Conservation (phyloP, 2,888 invertebrate species). For the Sarcophaga carnaria region DNA sequence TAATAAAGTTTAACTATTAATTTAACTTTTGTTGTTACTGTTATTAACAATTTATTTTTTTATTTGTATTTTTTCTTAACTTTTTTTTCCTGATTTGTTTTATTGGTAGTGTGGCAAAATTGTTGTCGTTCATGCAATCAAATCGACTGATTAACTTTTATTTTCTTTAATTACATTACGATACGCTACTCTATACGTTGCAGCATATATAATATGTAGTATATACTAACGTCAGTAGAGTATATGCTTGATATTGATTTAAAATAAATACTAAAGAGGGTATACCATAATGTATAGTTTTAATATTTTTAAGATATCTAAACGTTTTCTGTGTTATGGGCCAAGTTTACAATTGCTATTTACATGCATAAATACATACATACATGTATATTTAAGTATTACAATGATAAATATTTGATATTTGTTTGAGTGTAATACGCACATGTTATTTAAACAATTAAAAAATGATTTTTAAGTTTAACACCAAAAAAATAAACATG, state of each 20-base stretch:
- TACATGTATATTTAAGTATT: slow-evolving; percentile 12
- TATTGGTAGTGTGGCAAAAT: slow-evolving; percentile 64
- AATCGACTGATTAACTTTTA: slow-evolving; percentile 69
- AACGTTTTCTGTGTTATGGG: slow-evolving; percentile 29
- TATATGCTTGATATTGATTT: slow-evolving; percentile 20
- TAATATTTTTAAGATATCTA: not conserved
- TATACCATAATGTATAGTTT: slow-evolving; percentile 12
- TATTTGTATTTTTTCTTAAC: slow-evolving; percentile 20
- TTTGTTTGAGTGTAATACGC: not conserved
- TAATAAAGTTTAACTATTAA: slow-evolving; percentile 10
- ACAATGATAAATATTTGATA: slow-evolving; percentile 16
- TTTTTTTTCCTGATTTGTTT: slow-evolving; percentile 39
- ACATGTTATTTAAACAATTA: not conserved
- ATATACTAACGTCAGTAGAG: no score
- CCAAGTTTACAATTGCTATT: slow-evolving; percentile 50
- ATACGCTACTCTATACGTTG: not conserved
- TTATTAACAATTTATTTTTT: slow-evolving; percentile 13
- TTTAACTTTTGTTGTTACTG: slow-evolving; percentile 19
- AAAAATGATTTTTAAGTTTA: not conserved
- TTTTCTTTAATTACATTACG: slow-evolving; percentile 62
- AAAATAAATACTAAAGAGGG: slow-evolving; percentile 27
- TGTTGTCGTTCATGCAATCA: slow-evolving; percentile 66
- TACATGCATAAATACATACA: not conserved
- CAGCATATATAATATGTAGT: no score
- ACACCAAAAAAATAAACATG: not conserved